Percentiles rank a stretch among this genome's conserved stretches.
Conservation (phyloP, 2,797 vertebrate species). For the Cephalopachus bancanus region DNA sequence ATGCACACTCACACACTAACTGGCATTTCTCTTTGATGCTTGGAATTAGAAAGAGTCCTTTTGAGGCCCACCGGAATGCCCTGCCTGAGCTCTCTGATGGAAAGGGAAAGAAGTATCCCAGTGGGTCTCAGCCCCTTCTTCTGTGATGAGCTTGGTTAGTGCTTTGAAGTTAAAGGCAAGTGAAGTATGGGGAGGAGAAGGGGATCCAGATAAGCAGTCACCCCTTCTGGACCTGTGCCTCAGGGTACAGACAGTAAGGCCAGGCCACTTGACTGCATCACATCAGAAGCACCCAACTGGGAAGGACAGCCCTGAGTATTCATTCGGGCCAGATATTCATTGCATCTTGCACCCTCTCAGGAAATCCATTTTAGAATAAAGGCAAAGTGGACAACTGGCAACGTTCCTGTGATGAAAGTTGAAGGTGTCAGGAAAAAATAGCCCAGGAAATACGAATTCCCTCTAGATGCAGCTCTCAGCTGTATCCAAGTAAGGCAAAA, state of each 20-base stretch:
- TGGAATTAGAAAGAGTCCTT: neutral
- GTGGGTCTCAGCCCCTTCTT: neutral
- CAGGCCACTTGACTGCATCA: accelerated
- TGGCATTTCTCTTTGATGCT: neutral
- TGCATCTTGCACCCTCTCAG: neutral
- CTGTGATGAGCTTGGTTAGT: neutral
- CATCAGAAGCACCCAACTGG: neutral
- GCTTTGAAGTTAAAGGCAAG: neutral
- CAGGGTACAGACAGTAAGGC: neutral
- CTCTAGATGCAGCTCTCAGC: neutral
- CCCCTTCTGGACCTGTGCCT: neutral
- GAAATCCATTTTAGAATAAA: constrained; percentile 55
- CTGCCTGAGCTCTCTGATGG: neutral
- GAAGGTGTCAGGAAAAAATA: constrained; percentile 17
- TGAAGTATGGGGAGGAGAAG: neutral
- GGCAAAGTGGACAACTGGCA: constrained; percentile 37
- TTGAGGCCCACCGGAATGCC: neutral
- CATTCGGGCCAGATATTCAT: neutral
- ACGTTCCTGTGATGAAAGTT: neutral
- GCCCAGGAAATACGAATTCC: neutral
- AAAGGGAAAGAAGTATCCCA: neutral
- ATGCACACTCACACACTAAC: neutral
- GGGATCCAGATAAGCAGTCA: neutral
- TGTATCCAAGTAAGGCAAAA: neutral
- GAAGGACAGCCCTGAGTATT: neutral